Evolutionary conservation across 2,797 vertebrate genomes (phyloP).

Genomic region (Mormyrus proboscirostris): DNA sequence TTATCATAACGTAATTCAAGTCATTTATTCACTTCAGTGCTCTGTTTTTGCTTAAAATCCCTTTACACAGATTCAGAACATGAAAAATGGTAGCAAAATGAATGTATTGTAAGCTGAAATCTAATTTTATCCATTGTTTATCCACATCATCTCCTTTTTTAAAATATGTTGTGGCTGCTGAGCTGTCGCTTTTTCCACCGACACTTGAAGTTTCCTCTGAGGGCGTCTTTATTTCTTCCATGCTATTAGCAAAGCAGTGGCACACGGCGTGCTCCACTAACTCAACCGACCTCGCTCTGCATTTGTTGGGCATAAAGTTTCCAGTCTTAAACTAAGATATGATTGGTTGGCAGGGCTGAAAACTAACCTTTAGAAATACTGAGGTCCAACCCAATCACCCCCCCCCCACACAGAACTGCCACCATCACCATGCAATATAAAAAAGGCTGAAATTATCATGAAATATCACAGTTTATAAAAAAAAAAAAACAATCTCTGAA

Average conservation of each 20-base stretch:
- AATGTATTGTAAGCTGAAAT: neutral
- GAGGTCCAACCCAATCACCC: neutral
- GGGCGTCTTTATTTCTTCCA: neutral
- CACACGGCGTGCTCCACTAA: neutral
- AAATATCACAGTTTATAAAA: neutral
- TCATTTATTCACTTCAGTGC: neutral
- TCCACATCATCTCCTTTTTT: neutral
- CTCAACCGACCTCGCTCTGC: neutral
- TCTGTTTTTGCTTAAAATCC: neutral
- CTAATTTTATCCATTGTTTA: neutral
- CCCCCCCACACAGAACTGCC: neutral
- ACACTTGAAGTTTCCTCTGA: neutral
- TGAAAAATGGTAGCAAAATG: neutral
- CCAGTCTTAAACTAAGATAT: neutral
- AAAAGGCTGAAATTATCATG: neutral
- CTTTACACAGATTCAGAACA: neutral
- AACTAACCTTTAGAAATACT: neutral
- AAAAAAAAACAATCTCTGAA: neutral
- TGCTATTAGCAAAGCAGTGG: neutral
- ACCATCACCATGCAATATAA: neutral
- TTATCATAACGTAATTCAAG: neutral
- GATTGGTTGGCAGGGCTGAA: neutral
- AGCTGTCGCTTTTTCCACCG: neutral
- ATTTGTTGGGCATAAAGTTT: neutral
- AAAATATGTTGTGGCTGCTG: neutral